Percentiles rank a stretch among this genome's conserved stretches.
Evolutionary conservation across 2,113 vertebrate species (phyloP).

Genomic region (Amphiprion percula): DNA sequence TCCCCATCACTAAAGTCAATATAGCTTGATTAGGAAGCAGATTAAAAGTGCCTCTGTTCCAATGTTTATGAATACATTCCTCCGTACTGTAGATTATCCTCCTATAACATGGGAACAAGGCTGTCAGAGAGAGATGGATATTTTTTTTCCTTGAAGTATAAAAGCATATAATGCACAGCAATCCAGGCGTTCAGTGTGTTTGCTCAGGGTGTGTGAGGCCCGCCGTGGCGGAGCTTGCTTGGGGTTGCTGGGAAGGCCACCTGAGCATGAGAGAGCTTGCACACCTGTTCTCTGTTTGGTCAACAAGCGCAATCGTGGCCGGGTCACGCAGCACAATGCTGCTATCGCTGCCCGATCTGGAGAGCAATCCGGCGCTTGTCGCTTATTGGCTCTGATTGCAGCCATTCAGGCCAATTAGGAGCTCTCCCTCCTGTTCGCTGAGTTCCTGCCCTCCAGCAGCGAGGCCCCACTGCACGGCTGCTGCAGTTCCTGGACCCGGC

Average conservation of each 20-base stretch:
- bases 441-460: slow-evolving; percentile 59
- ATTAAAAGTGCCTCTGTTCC: slow-evolving; percentile 45
- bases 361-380: slow-evolving; percentile 74
- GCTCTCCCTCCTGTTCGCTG: slow-evolving; percentile 59
- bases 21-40: slow-evolving; percentile 43
- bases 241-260: slow-evolving; percentile 63
- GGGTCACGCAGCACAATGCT: slow-evolving; percentile 68
- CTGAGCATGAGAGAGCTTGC: slow-evolving; percentile 57
- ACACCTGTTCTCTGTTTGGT: slow-evolving; percentile 82
- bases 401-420: slow-evolving; percentile 73
- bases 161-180: slow-evolving; percentile 66
- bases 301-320: slow-evolving; percentile 60
- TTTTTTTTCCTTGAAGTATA: slow-evolving; percentile 36
- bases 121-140: slow-evolving; percentile 49
- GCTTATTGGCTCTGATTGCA: slow-evolving; percentile 78
- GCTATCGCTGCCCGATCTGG: slow-evolving; percentile 72
- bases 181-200: slow-evolving; percentile 71
- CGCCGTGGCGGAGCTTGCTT: slow-evolving; percentile 4
- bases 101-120: slow-evolving; percentile 26
- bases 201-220: slow-evolving; percentile 71
- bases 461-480: slow-evolving; percentile 62
- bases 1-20: slow-evolving; percentile 60
- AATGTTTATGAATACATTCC: slow-evolving; percentile 53
- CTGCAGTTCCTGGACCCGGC: slow-evolving; percentile 61
- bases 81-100: slow-evolving; percentile 50